Base-by-base conservation (phyloP, 2,888 invertebrate species). In the Stegophylla sp. region DNA sequence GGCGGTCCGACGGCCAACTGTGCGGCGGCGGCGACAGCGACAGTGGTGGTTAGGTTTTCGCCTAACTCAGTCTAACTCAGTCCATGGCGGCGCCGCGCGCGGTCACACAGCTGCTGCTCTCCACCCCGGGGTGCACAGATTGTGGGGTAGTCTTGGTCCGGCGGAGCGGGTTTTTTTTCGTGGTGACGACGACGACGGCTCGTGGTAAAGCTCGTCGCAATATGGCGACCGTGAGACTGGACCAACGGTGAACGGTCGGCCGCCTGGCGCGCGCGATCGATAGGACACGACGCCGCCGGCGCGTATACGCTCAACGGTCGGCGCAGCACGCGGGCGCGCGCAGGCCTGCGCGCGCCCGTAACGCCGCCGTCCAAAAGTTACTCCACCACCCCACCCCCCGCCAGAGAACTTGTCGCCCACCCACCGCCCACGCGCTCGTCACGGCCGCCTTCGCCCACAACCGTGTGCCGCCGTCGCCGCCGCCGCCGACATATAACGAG, bases 221-320 rank as follows among this genome's bases (percentile, higher is more conserved):
- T 79, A 71, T 71, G 69, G 71, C 79, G 79, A 79, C 61, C 61
- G 79, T 45, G 61, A 41, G 34, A 69, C 77, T 69, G 77, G 79
- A 71, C 69, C 71, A 48, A 61, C 79, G 74, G 74, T n/a, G 43
- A 59, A 53, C 64, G 64, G 75, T 64, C 48, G 69, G 71, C 67
- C 77, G 77, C 77, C 67, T 45, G 77, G 69, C 59, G 56, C 77
- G 59, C 59, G 45, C 79, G 79, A 79, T 79, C 79, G 79, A 79
- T 79, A 79, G 48, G 69, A 61, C 48, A 69, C 69, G 45, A 59
- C 66, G 66, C 41, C 67, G 48, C 20, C 67, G 67, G 20, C 69
- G 45, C 61, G 77, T 56, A 59, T 69, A 63, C 15, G 69, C 66
- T 45, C 76, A n/a, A 53, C 64, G 76, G 66, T 53, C 64, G 51